Base-by-base conservation (phyloP, 2,888 invertebrate species). In the Eudemis profundana region DNA sequence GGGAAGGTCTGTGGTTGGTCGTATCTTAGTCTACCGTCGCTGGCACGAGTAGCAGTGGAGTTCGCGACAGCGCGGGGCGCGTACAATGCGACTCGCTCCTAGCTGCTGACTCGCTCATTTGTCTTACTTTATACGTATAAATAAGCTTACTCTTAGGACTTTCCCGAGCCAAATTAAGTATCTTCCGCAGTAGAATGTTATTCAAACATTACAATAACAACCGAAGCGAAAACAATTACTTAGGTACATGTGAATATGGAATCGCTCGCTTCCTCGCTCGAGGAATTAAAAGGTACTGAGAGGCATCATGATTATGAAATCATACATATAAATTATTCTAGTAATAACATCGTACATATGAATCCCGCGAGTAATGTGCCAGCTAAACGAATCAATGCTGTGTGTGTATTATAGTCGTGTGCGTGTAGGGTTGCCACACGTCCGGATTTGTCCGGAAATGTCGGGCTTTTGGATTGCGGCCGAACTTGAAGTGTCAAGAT, bases 241-340 rank as follows among this genome's bases (percentile, higher is more conserved):
- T 23, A 23, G 17, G 21, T 15, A 12, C 15, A 4, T 21, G 19
- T 21, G 15, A 10, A 42, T 3, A 19, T 10, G 19, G 42, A 42
- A 42, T 19, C 17, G 42, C n/a, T 5, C 50, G 3, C 38, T 36
- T n/a, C 17, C n/a, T 2, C 12, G 42, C 19, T 23, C 19, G 19
- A 27, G 21, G 21, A 46, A 50, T 61, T 51, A 51, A 44, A 51
- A 44, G 33, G 50, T 50, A 60, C n/a, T 3, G 50, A 19, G 49
- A 42, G 19, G 40, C 29, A 50, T 19, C 5, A 19, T 29, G 42
- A 38, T n/a, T n/a, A n/a, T n/a, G 29, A 19, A 60, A 42, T 40
- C 60, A 40, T 44, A 61, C 60, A 50, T 61, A 50, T 61, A 50
- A 29, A 50, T 50, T 50, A 61, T 42, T 44, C 51, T 21, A 51